A percentile compares a stretch with the other conserved stretches of the same genome.
Conservation (phyloP, 2,888 invertebrate genomes). For the Eupithecia subfuscata region DNA sequence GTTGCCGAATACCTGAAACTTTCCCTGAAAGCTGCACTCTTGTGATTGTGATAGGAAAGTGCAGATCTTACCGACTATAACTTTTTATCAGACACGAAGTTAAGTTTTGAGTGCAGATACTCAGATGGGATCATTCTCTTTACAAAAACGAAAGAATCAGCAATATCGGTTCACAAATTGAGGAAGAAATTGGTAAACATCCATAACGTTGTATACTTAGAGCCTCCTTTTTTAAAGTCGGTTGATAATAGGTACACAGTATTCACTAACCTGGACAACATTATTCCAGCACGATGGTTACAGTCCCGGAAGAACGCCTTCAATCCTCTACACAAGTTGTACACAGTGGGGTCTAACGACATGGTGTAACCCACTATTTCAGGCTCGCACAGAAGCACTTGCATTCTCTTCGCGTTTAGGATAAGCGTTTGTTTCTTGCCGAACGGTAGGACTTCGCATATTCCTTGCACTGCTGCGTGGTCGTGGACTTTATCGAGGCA, state of each 20-base stretch:
- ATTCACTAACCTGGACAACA: conserved; percentile 69
- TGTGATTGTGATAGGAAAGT: too few relatives aligned
- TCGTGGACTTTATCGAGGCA: conserved; percentile 76
- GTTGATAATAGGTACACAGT: not conserved
- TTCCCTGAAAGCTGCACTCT: too few relatives aligned
- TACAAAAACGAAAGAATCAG: too few relatives aligned
- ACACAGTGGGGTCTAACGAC: conserved; percentile 75
- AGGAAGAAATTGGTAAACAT: too few relatives aligned
- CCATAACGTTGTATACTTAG: too few relatives aligned
- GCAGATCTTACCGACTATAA: too few relatives aligned
- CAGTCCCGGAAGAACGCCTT: conserved; percentile 80
- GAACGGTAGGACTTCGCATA: conserved; percentile 77
- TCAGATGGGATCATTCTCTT: too few relatives aligned
- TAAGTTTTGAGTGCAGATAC: too few relatives aligned
- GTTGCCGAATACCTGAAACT: too few relatives aligned
- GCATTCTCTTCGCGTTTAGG: conserved; percentile 74
- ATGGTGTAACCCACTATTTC: conserved; percentile 79
- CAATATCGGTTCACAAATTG: too few relatives aligned
- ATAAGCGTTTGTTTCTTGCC: conserved; percentile 73
- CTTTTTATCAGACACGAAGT: too few relatives aligned
- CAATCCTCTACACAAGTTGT: conserved; percentile 81
- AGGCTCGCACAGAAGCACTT: conserved; percentile 72
- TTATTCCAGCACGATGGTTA: conserved; percentile 76
- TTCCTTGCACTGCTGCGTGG: conserved; percentile 76
- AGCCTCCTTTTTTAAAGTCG: too few relatives aligned